Evolutionary conservation across 2,888 invertebrate species (phyloP).

Genomic region (Calameuta filiformis): DNA sequence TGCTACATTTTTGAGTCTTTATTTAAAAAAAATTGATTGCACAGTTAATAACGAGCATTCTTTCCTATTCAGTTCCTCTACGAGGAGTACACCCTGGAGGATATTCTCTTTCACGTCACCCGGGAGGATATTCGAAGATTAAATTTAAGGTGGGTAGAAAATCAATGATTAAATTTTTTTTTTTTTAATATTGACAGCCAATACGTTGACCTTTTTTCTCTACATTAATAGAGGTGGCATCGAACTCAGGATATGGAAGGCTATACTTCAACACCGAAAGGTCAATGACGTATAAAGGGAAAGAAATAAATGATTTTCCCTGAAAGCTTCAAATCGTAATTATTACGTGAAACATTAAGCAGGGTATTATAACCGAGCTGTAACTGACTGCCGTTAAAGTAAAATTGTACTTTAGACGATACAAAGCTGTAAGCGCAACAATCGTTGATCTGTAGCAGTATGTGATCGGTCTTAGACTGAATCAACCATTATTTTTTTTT

Average conservation of each 20-base stretch:
- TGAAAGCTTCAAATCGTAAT: not conserved
- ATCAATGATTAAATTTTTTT: slow-evolving; percentile 6
- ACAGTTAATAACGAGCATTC: slow-evolving; percentile 12
- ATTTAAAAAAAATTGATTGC: not conserved
- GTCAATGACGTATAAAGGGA: slow-evolving; percentile 26
- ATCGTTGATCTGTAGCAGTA: not conserved
- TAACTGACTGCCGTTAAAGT: not conserved
- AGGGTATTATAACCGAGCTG: not conserved
- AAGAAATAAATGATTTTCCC: not conserved
- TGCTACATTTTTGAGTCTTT: not conserved
- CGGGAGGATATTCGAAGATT: slow-evolving; percentile 85
- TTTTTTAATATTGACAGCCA: slow-evolving; percentile 11
- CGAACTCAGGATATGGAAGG: slow-evolving; percentile 87
- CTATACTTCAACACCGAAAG: slow-evolving; percentile 74
- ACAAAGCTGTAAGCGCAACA: not conserved
- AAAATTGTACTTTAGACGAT: not conserved
- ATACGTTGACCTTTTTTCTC: not conserved
- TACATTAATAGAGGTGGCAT: slow-evolving; percentile 76
- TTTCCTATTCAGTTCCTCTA: slow-evolving; percentile 68
- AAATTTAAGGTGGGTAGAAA: slow-evolving; percentile 75
- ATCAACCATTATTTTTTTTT: not conserved
- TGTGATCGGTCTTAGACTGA: not conserved
- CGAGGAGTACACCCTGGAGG: slow-evolving; percentile 84
- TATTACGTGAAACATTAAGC: not conserved
- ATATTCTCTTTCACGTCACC: slow-evolving; percentile 82